Base-by-base conservation (phyloP, 2,888 invertebrate species). In the Boloria euphrosyne region DNA sequence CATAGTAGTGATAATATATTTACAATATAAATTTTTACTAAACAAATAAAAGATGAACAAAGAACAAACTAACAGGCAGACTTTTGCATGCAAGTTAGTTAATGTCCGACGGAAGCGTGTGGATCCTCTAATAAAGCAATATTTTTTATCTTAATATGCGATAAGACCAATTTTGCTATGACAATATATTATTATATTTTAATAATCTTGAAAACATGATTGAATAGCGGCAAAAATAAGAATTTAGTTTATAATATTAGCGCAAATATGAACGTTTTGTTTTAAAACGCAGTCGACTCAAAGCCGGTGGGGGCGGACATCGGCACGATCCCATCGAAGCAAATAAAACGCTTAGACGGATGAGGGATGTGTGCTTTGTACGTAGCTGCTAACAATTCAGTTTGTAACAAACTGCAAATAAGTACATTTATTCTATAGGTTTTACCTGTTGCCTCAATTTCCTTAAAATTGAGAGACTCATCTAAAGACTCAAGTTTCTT, bases 281-380 rank as follows among this genome's bases (percentile, higher is more conserved):
- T 58, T 65, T 46, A 65, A 65, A 65, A 65, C n/a, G 57, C 57
- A 18, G 46, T 17, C 58, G 62, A 43, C 57, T 46, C 43, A 65
- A 60, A 65, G 65, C 60, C 65, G 31, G 65, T 16, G 49, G 49
- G 65, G 65, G 61, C 43, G 49, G 49, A 51, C 59, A 47, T 27
- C 44, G 59, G 65, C 65, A 65, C 52, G 65, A 44, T 65, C 59
- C 31, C 10, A n/a, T 38, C 57, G 57, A 52, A 44, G 60, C 65
- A 65, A 65, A 65, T 61, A 65, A 60, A 65, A 65, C 60, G 53
- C 53, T 38, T 38, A 31, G 57, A 57, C 43, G 50, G 51, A 58
- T 54, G 59, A 52, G 46, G 65, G 47, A 62, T 51, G 59, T 50
- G 57, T 61, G 27, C 57, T 57, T 27, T 38, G 38, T 31, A 13